Percentiles rank a stretch among this genome's conserved stretches.
These are phyloP conservation scores for Atta texana DNA, from an alignment of 1,140 invertebrate species.

Conservation along the genomic window DNA sequence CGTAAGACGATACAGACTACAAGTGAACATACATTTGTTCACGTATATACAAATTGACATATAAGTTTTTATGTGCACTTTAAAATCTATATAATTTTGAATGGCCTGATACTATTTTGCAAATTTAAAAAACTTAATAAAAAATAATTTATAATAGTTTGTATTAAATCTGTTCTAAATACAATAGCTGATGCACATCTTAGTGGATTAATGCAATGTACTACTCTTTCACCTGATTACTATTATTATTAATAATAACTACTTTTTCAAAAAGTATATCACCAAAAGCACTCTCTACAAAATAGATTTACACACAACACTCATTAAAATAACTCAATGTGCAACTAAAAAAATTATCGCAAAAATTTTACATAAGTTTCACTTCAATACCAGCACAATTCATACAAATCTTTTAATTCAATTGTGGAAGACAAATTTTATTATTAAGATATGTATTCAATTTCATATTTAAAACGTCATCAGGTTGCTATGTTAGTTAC, in stretches of 20 bases:
- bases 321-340: slow-evolving; percentile 20
- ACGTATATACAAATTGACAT: slow-evolving; percentile 51
- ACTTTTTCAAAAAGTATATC: slow-evolving; percentile 2
- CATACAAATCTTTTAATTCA: neutral
- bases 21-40: slow-evolving; percentile 76
- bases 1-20: slow-evolving; percentile 85
- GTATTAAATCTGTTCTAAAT: slow-evolving; percentile 9
- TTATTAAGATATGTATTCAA: neutral
- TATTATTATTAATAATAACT: slow-evolving; percentile 17
- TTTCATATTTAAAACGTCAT: neutral
- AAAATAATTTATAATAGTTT: neutral
- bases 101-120: slow-evolving; percentile 14
- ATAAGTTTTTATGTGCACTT: neutral
- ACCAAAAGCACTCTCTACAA: slow-evolving; percentile 31
- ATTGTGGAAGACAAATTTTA: neutral
- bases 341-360: neutral
- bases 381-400: slow-evolving; percentile 1
- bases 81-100: neutral
- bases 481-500: neutral
- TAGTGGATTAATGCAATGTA: slow-evolving; percentile 28
- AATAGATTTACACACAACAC: slow-evolving; percentile 44
- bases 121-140: neutral
- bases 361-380: slow-evolving; percentile 13
- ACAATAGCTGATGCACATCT: slow-evolving; percentile 2
- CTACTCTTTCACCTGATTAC: slow-evolving; percentile 38